phyloP scores from a whole-genome alignment of 2,113 vertebrate species.

The Equus quagga region DNA sequence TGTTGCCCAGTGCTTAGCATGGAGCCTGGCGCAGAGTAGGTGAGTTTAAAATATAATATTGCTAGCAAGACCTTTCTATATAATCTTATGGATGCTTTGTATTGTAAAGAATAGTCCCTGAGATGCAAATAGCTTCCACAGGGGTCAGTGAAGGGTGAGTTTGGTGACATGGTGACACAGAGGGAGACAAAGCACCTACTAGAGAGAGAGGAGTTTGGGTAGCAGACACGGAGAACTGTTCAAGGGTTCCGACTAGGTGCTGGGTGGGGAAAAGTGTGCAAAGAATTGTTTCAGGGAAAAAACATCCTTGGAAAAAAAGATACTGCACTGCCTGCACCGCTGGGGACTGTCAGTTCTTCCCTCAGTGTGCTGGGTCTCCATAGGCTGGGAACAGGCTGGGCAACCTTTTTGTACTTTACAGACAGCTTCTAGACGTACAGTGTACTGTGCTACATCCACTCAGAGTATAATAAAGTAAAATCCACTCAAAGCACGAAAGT shows the following conservation, averaged over 20 bases:
- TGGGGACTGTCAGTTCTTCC: not conserved
- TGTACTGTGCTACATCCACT: not conserved
- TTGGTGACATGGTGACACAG: not conserved
- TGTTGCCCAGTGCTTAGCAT: not conserved
- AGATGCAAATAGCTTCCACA: not conserved
- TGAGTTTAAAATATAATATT: not conserved
- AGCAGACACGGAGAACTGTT: not conserved
- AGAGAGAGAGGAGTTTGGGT: not conserved
- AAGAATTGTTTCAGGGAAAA: not conserved
- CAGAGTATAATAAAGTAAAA: not conserved
- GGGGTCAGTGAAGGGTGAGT: not conserved
- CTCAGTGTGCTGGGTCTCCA: not conserved
- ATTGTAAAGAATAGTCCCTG: not conserved
- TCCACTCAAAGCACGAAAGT: not conserved
- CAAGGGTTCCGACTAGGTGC: not conserved
- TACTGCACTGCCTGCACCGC: not conserved
- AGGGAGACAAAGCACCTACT: not conserved
- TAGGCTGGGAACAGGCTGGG: not conserved
- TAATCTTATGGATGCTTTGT: not conserved
- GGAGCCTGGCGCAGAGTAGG: not conserved
- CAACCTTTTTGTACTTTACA: not conserved
- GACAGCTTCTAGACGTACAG: not conserved
- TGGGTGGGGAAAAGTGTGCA: not conserved
- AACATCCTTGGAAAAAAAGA: not conserved
- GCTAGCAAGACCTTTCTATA: not conserved